These are phyloP conservation scores for Oncorhynchus clarkii DNA, from an alignment of 2,113 vertebrate genomes.

Conservation along the genomic window DNA sequence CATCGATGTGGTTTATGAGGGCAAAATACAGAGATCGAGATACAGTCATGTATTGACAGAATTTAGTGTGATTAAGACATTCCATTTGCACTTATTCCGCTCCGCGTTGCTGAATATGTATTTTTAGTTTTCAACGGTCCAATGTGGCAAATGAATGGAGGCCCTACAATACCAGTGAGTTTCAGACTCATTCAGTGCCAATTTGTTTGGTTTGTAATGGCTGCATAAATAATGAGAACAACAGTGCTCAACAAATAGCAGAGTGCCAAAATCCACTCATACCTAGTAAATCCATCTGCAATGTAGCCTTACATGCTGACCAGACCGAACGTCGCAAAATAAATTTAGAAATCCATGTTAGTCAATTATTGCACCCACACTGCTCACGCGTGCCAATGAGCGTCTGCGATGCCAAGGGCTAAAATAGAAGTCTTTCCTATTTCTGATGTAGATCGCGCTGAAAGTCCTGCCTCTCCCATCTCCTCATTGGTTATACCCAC, in stretches of 20 bases:
- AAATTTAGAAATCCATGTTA: no score
- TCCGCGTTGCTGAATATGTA: slow-evolving; percentile 35
- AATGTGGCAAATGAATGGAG: slow-evolving; percentile 45
- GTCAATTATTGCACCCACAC: no score
- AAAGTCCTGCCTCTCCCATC: no score
- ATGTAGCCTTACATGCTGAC: neutral
- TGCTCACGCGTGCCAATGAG: no score
- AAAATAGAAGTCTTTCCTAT: no score
- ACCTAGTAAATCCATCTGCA: slow-evolving; percentile 43
- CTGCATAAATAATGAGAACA: slow-evolving; percentile 54
- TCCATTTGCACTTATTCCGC: slow-evolving; percentile 32
- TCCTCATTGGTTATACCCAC: no score
- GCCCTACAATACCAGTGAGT: slow-evolving; percentile 34
- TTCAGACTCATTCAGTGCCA: slow-evolving; percentile 32
- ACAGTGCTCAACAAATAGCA: slow-evolving; percentile 41
- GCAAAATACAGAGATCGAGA: slow-evolving; percentile 21
- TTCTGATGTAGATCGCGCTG: no score
- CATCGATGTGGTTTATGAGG: slow-evolving; percentile 23
- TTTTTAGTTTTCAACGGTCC: slow-evolving; percentile 34
- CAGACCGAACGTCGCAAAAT: no score
- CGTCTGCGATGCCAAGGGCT: no score
- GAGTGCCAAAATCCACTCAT: slow-evolving; percentile 46
- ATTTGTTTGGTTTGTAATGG: slow-evolving; percentile 42
- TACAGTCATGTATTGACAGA: slow-evolving; percentile 36
- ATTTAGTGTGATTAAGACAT: slow-evolving; percentile 37